phyloP scores from a whole-genome alignment of 1,140 invertebrate species.

The Cephus cinctus region DNA sequence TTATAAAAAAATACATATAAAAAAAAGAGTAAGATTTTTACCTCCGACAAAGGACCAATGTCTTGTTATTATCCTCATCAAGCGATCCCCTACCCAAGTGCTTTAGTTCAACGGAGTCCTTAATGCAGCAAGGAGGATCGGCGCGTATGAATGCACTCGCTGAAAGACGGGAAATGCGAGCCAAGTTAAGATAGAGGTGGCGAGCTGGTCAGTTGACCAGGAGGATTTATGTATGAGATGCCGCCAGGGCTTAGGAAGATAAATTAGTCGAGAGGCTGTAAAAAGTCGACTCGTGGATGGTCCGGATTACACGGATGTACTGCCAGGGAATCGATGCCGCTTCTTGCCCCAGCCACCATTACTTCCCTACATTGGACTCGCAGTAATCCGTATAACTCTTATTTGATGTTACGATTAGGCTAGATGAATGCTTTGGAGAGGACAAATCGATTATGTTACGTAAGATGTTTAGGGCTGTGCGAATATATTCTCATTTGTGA shows the following conservation, averaged over 20 bases:
- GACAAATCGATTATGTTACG: too few species aligned
- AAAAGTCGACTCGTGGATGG: conserved; percentile 41
- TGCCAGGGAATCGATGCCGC: conserved; percentile 32
- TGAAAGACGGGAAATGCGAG: conserved; percentile 5
- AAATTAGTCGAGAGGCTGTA: conserved; percentile 36
- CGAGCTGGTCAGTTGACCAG: conserved; percentile 22
- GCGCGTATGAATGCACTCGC: neutral
- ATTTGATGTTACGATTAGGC: too few species aligned
- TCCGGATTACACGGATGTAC: conserved; percentile 39
- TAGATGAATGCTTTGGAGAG: too few species aligned
- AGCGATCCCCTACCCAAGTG: too few species aligned
- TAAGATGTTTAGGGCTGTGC: neutral
- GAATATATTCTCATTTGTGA: neutral
- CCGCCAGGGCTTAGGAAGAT: conserved; percentile 33
- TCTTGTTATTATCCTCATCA: too few species aligned
- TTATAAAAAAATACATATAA: too few species aligned
- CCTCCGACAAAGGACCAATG: too few species aligned
- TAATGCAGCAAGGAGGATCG: neutral
- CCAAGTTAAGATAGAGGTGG: conserved; percentile 15
- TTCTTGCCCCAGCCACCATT: conserved; percentile 23
- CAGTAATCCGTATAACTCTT: too few species aligned
- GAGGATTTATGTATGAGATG: conserved; percentile 40
- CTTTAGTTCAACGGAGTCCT: too few species aligned
- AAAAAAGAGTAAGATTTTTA: too few species aligned
- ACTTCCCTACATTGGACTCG: conserved; percentile 14